Base-by-base conservation (phyloP, 2,113 vertebrate species). In the Oreamnos americanus region DNA sequence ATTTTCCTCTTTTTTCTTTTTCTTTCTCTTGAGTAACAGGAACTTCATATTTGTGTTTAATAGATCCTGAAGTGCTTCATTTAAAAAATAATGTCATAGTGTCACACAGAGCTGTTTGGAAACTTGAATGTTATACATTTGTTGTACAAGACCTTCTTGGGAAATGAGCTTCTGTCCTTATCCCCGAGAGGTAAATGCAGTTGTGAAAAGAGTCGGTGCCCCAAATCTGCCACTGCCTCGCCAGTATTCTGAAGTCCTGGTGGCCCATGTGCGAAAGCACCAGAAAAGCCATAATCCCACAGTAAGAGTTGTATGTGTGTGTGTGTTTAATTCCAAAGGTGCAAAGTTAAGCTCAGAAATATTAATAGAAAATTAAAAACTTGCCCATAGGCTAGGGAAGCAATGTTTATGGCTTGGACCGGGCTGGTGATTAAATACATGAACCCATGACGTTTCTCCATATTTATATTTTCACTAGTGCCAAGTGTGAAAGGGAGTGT, bases 21-120 rank as follows among this genome's bases (percentile, higher is more conserved):
- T 17, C 71, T 90, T 95, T 53, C 64, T 92, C 49, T 92, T 17
- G 39, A 93, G 23, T 47, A 43, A 15, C 14, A 74, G 47, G 83
- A 60, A 58, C 60, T 76, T 71, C n/a, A 57, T 2, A 11, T 60
- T 53, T 71, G 85, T 28, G 17, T 39, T 95, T 79, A 76, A 12
- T 76, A 13, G 26, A n/a, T 83, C 71, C 67, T 74, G 16, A 79
- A 96, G 23, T 3, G 11, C 51, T n/a, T 95, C 39, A 14, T 36
- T 79, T 28, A 43, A 47, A 64, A 78, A 71, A 19, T 17, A 71
- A 43, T n/a, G 78, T 94, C 15, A 71, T 45, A 25, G 43, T 26
- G 28, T 8, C 39, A 51, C 47, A 55, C 26, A 57, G 39, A 36
- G 51, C 25, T 43, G 4, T 76, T 49, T 60, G 60, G 79, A 81